Percentiles rank a stretch among this genome's conserved stretches.
phyloP scores from a whole-genome alignment of 2,113 vertebrate genomes.

The Capreolus pygargus region DNA sequence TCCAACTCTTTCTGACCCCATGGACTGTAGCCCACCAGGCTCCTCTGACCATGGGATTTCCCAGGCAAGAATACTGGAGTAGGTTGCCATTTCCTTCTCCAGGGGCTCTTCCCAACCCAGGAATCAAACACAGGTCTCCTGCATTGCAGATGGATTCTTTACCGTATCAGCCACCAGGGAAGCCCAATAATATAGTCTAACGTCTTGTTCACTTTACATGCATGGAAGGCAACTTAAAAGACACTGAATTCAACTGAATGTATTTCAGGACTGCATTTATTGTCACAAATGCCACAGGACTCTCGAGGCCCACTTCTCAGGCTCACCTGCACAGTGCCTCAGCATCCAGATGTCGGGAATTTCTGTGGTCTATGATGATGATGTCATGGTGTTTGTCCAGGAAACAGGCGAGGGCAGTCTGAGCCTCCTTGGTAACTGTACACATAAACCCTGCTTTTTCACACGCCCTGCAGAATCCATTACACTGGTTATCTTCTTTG shows the following conservation, averaged over 20 bases:
- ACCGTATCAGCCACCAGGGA: background rate
- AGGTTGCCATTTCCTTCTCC: background rate
- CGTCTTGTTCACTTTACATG: background rate
- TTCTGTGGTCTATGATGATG: constrained; percentile 95
- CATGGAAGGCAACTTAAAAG: background rate
- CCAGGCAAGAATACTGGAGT: background rate
- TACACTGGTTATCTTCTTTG: constrained; percentile 97
- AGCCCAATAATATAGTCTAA: background rate
- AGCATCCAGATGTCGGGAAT: constrained; percentile 93
- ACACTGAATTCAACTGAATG: background rate
- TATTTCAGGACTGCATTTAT: background rate
- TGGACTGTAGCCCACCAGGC: background rate
- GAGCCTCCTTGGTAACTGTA: constrained; percentile 87
- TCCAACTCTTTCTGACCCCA: background rate
- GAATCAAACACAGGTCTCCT: background rate
- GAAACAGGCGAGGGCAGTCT: constrained; percentile 91
- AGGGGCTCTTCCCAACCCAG: background rate
- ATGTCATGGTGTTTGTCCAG: constrained; percentile 95
- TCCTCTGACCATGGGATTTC: background rate
- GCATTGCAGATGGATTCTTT: background rate
- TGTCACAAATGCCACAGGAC: too few species aligned
- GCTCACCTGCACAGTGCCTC: constrained; percentile 95
- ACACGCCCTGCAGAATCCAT: constrained; percentile 94
- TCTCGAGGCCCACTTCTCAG: fast-evolving
- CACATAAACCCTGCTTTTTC: constrained; percentile 94